Base-by-base conservation (phyloP, 2,113 vertebrate genomes). In the Strix aluco region DNA sequence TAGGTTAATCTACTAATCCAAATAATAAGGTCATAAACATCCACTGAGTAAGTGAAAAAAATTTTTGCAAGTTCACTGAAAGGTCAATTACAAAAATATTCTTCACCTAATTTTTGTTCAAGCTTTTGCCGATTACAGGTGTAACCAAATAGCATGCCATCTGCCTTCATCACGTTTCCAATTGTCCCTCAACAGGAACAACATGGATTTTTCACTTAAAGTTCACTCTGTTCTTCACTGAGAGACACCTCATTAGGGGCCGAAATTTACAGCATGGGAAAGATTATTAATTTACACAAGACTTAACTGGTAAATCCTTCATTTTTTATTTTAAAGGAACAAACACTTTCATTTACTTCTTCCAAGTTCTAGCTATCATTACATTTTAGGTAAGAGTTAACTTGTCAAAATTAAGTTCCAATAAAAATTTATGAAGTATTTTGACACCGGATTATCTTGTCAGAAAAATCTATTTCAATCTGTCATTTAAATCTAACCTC, bases 141-240 rank as follows among this genome's bases (percentile, higher is more conserved):
- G 98, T 98, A 98, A 98, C 96, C 91, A 91, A 98, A 98, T 97
- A 98, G 96, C 92, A 49, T 34, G 90, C 97, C 98, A 98, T 98
- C 98, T 98, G 98, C 96, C 96, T 96, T 85, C 63, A 88, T 65
- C 96, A 85, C 75, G 29, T 88, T 95, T 87, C 93, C 72, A 73
- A 86, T 42, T 62, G 92, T 95, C 91, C 88, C 59, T 42, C 17
- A 40, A 90, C 86, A 66, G 89, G 87, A 98, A 97, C 96, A 98
- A 92, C 96, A 95, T 75, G 91, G 96, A 94, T 97, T 97, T 98
- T 97, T 92, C 90, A 92, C 95, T 88, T 70, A 95, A 69, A 96
- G 97, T 94, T 97, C 96, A 90, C 73, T 72, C 92, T 89, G 97
- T 94, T 96, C 92, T 91, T 97, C 87, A 85, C 71, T 3, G 3